Evolutionary conservation across 2,113 vertebrate genomes (phyloP), one percentile per base, ranked within the genome.

Genomic region (Hippocampus zosterae): DNA sequence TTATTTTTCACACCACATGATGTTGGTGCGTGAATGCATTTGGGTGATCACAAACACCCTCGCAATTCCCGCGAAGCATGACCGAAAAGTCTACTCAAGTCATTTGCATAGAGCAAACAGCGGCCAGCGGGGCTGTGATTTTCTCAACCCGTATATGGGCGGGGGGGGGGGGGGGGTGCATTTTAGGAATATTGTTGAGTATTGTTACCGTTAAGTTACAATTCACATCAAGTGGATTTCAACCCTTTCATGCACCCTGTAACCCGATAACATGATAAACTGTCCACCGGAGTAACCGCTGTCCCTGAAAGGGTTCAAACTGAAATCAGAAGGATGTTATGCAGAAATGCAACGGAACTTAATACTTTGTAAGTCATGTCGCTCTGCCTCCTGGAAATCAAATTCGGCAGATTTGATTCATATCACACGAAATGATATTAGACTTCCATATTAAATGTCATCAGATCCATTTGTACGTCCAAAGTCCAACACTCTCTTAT

Each of bases 1-100:
- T 70, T n/a, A n/a, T 27, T 8, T 61, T 57, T 48, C 46, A 7
- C 13, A 21, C 8, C n/a, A 71, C 40, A 8, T 67, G 1, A 37
- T 37, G 10, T 78, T 60, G 65, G 19, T 57, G 57, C 29, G 69
- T 60, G 48, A 71, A 50, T 27, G 42, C 57, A 48, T 70, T 23
- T 0, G 1, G 52, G 13, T 23, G 21, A 64, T 64, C 5, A 25
- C 63, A 65, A 27, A 65, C 41, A 23, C 18, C 8, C 27, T 19
- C 27, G 16, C 15, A n/a, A 42, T 62, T 19, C 7, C 18, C 21
- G 60, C 25, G 37, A 33, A 60, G 57, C 57, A 1, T 33, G 13
- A 18, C 29, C 33, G 19, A 60, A 33, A 60, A 2, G 55, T 27
- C 10, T 27, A 33, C 56, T 59, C 57, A 29, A 33, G 15, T 29